phyloP scores from a whole-genome alignment of 2,797 vertebrate species.

The Falco berigora region DNA sequence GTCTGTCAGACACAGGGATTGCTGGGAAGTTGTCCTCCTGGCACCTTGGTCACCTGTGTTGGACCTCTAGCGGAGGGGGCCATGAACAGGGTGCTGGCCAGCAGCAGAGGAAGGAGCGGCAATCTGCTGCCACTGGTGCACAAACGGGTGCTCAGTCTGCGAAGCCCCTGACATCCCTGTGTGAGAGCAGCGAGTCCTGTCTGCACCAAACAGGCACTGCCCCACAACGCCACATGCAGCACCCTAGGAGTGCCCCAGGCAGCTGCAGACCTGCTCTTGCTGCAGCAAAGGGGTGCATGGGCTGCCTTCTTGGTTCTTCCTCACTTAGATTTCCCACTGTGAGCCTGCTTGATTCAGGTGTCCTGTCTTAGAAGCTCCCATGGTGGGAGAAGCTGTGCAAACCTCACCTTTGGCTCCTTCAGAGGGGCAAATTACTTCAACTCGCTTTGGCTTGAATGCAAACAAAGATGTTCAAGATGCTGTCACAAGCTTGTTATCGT shows the following conservation, averaged over 20 bases:
- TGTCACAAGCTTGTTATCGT: neutral
- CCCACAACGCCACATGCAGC: neutral
- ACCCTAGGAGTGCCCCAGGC: neutral
- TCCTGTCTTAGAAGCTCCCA: neutral
- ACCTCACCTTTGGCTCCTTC: neutral
- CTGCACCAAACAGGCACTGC: neutral
- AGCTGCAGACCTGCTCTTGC: rapidly evolving
- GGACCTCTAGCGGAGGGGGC: neutral
- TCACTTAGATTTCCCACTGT: neutral
- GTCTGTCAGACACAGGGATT: neutral
- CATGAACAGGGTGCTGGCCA: neutral
- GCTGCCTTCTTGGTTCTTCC: neutral
- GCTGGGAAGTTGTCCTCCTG: neutral
- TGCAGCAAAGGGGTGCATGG: neutral
- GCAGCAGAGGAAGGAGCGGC: neutral
- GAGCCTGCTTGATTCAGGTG: neutral
- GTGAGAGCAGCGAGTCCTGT: neutral
- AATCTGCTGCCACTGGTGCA: neutral
- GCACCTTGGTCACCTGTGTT: neutral
- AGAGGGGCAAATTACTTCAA: neutral
- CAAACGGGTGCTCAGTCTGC: neutral
- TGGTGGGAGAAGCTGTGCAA: neutral
- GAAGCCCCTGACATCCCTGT: neutral
- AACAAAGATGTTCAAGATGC: neutral
- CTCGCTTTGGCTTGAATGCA: neutral